Percentiles rank a stretch among this genome's conserved stretches.
Conservation (phyloP, 1,140 invertebrate species). For the Bicyclus anynana region DNA sequence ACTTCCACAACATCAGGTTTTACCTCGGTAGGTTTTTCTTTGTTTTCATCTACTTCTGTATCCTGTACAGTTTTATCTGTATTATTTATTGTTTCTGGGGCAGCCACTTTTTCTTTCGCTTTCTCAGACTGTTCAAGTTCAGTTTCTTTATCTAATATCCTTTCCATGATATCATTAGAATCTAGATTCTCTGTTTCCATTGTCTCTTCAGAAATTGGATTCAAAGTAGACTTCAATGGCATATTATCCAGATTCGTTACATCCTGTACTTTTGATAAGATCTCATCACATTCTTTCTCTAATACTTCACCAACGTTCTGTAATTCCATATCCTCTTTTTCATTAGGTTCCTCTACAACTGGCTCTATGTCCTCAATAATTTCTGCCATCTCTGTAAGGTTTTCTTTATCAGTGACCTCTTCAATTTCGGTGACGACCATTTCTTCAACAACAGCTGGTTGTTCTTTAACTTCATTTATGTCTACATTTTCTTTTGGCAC, state of each 20-base stretch:
- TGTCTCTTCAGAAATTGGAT: conserved; percentile 58
- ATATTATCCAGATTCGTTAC: conserved; percentile 67
- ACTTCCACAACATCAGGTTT: conserved; percentile 10
- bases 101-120: too few species aligned
- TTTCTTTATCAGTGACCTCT: conserved; percentile 52
- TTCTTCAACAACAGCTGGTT: conserved; percentile 39
- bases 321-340: conserved; percentile 53
- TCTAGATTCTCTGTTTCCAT: conserved; percentile 62
- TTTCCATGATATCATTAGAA: conserved; percentile 59
- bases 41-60: background rate
- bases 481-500: conserved; percentile 30
- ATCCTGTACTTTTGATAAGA: conserved; percentile 63
- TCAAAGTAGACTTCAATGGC: conserved; percentile 54
- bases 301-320: conserved; percentile 63
- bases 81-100: conserved; percentile 8
- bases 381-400: conserved; percentile 39
- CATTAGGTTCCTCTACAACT: conserved; percentile 55
- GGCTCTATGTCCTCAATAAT: conserved; percentile 55
- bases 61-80: background rate
- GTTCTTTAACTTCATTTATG: conserved; percentile 23
- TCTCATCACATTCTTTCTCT: conserved; percentile 69
- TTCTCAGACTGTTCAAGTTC: conserved; percentile 40
- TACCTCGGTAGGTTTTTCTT: conserved; percentile 1
- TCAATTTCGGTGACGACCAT: conserved; percentile 58
- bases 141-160: conserved; percentile 55